Base-by-base conservation (phyloP, 2,113 vertebrate genomes). In the Gracilinanus agilis region DNA sequence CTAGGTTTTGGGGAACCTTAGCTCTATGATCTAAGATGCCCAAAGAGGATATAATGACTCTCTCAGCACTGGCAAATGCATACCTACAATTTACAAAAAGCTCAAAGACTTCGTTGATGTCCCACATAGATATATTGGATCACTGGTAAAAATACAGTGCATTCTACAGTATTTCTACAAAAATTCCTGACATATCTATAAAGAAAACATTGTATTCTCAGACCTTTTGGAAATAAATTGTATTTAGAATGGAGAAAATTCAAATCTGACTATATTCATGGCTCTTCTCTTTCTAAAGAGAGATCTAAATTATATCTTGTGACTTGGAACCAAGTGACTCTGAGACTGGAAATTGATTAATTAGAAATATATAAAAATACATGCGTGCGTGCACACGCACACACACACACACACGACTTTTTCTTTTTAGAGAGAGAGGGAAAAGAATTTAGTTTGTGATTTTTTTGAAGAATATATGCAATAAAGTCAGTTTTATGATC, bases 311-410 rank as follows among this genome's bases (percentile, higher is more conserved):
- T 96, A 54, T 53, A 16, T 61, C 53, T 88, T 54, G 2, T 56
- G 24, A 24, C 34, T 95, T 94, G 93, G 67, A 94, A 92, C 44
- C 10, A 90, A 93, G 10, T 49, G 24, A 29, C 96, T 94, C 53
- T 92, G 90, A 58, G 54, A 23, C 40, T n/a, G 88, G 44, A 95
- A 95, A 83, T 98, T 97, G 97, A 54, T 29, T 90, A 53, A 67
- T 94, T 96, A 92, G 92, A 96, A 96, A 44, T 93, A 5, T 89
- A 49, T 49, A 49, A 2, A 49, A 3, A 49, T 49, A 49, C 5
- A 49, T 49, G 12, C 10, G 27, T 27, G n/a, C n/a, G n/a, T n/a
- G n/a, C n/a, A n/a, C n/a, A 58, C 25, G 34, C 3, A 75, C 13
- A 75, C 3, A 75, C 13, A 67, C 3, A n/a, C 94, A 9, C 0